phyloP scores from a whole-genome alignment of 2,113 vertebrate species.

The Gasterosteus aculeatus region DNA sequence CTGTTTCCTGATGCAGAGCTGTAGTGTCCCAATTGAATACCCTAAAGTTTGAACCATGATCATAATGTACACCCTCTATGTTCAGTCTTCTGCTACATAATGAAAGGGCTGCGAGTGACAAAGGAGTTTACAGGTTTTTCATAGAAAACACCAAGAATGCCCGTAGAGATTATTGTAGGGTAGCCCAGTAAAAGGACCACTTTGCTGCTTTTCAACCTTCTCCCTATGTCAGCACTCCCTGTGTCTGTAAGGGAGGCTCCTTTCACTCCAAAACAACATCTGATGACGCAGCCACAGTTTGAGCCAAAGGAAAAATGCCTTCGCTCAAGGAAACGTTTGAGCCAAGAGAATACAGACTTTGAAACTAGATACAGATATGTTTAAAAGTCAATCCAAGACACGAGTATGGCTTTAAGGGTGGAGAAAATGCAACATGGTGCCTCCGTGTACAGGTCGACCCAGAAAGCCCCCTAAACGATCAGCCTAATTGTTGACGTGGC shows the following conservation, averaged over 20 bases:
- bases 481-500: background rate
- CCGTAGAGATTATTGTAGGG: slow-evolving; percentile 15
- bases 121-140: background rate
- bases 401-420: slow-evolving; percentile 1
- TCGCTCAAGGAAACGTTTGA: background rate
- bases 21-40: slow-evolving; percentile 12
- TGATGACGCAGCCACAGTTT: slow-evolving; percentile 10
- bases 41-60: background rate
- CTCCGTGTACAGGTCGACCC: background rate
- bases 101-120: slow-evolving; percentile 3
- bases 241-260: background rate
- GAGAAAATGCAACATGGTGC: slow-evolving; percentile 15
- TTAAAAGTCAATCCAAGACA: background rate
- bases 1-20: background rate
- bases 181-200: slow-evolving; percentile 20
- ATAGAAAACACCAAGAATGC: slow-evolving; percentile 4
- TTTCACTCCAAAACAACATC: slow-evolving; percentile 19
- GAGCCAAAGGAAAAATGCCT: background rate
- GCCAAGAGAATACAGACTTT: background rate
- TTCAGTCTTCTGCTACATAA: background rate
- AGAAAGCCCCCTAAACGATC: background rate
- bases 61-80: background rate
- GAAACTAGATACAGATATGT: background rate
- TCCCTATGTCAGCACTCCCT: slow-evolving; percentile 4
- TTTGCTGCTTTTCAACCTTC: slow-evolving; percentile 39